phyloP scores from a whole-genome alignment of 2,888 invertebrate genomes.

The Cyrtodaria siliqua region DNA sequence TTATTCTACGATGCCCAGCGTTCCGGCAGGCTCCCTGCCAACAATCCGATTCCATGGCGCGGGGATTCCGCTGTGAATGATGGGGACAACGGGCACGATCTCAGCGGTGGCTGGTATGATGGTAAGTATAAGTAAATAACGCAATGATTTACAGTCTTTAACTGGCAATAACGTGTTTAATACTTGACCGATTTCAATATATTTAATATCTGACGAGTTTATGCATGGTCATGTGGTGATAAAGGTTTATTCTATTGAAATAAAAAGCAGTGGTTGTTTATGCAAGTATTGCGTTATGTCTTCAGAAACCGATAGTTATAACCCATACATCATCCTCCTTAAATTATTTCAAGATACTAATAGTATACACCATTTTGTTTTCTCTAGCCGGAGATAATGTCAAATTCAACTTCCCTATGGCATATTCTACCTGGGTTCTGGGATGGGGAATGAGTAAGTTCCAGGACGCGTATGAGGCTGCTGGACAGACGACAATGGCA shows the following conservation, averaged over 20 bases:
- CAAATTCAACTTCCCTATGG: constrained; percentile 82
- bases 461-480: constrained; percentile 71
- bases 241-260: no score
- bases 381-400: constrained; percentile 81
- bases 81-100: constrained; percentile 77
- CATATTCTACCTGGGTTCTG: constrained; percentile 74
- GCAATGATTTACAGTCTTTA: no score
- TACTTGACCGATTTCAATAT: no score
- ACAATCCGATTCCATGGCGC: constrained; percentile 80
- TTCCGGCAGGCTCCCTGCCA: constrained; percentile 79
- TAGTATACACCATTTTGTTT: no score
- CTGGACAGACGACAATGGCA: constrained; percentile 76
- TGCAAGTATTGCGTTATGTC: no score
- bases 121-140: constrained; percentile 74
- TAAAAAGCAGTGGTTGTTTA: no score
- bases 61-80: constrained; percentile 81
- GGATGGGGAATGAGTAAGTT: constrained; percentile 79
- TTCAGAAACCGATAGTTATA: no score
- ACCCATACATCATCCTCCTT: no score
- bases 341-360: no score
- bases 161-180: no score
- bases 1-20: constrained; percentile 84
- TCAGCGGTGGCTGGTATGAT: constrained; percentile 85
- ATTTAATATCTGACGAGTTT: no score
- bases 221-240: no score